Percentiles rank a stretch among this genome's conserved stretches.
These are phyloP conservation scores for Hymenopus coronatus DNA, from an alignment of 2,888 invertebrate genomes.

Conservation along the genomic window DNA sequence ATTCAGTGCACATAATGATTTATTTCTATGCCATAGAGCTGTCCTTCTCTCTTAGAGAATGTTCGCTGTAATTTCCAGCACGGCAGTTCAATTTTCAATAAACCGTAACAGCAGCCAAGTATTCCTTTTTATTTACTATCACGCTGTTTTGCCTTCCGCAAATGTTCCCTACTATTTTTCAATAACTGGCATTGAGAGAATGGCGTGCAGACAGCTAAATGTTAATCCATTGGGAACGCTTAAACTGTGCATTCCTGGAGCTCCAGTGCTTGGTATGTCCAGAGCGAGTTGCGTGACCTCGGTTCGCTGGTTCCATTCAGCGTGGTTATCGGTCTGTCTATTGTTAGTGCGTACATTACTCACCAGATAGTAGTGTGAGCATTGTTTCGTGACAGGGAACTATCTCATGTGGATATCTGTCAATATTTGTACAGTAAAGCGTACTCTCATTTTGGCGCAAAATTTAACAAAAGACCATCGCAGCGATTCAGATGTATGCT, in stretches of 20 bases:
- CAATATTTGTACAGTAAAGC: background rate
- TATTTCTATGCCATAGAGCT: no score
- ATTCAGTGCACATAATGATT: no score
- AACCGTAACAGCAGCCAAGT: no score
- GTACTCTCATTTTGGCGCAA: background rate
- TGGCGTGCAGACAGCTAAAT: background rate
- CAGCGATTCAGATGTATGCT: no score
- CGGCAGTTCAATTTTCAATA: no score
- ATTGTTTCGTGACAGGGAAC: background rate
- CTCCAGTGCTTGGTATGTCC: background rate
- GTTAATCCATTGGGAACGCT: background rate
- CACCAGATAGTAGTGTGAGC: background rate
- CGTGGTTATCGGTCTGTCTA: background rate
- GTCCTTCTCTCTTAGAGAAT: no score
- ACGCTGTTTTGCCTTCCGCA: no score
- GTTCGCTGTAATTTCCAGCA: no score
- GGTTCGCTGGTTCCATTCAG: background rate
- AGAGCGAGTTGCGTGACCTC: background rate
- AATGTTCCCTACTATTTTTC: no score
- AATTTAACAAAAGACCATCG: no score
- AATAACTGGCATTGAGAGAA: no score
- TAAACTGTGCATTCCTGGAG: background rate
- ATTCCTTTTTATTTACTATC: no score
- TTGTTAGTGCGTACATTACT: background rate
- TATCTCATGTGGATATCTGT: background rate